A percentile compares a stretch with the other conserved stretches of the same genome.
Evolutionary conservation across 1,140 invertebrate species (phyloP).

Genomic region (Colletes latitarsis): DNA sequence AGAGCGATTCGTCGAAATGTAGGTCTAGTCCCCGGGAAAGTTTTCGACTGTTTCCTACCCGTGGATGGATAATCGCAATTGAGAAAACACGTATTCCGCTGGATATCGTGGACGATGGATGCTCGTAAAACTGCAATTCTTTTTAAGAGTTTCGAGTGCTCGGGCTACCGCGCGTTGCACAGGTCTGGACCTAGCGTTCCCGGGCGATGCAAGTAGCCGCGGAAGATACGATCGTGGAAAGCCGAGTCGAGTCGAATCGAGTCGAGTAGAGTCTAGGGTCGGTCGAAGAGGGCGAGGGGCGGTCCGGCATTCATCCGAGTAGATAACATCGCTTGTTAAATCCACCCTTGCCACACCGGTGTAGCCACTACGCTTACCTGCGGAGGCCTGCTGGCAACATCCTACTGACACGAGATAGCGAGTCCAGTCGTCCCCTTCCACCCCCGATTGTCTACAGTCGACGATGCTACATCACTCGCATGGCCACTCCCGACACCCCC

Average conservation of each 20-base stretch:
- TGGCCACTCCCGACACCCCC: background rate
- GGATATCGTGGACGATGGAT: no score
- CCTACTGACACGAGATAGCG: constrained; percentile 67
- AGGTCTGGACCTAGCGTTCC: background rate
- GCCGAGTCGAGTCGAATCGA: background rate
- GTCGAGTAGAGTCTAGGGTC: background rate
- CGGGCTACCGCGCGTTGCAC: no score
- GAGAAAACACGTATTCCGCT: no score
- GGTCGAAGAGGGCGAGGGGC: constrained; percentile 56
- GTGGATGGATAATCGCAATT: no score
- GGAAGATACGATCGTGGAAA: constrained; percentile 51
- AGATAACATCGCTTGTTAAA: constrained; percentile 72
- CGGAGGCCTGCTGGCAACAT: constrained; percentile 59
- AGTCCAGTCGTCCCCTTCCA: constrained; percentile 42
- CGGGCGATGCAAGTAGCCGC: constrained; percentile 39
- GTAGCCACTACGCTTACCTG: constrained; percentile 62
- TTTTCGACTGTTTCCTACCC: no score
- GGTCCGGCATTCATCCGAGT: constrained; percentile 64
- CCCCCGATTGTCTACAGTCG: constrained; percentile 13
- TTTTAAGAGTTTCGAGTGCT: no score
- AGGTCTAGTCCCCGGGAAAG: no score
- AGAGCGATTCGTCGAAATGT: no score
- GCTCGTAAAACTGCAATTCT: no score
- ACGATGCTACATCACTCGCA: constrained; percentile 39
- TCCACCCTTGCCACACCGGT: constrained; percentile 55